Evolutionary conservation across 2,888 invertebrate species (phyloP), one percentile per base, ranked within the genome.

Genomic region (Calameuta idolon): DNA sequence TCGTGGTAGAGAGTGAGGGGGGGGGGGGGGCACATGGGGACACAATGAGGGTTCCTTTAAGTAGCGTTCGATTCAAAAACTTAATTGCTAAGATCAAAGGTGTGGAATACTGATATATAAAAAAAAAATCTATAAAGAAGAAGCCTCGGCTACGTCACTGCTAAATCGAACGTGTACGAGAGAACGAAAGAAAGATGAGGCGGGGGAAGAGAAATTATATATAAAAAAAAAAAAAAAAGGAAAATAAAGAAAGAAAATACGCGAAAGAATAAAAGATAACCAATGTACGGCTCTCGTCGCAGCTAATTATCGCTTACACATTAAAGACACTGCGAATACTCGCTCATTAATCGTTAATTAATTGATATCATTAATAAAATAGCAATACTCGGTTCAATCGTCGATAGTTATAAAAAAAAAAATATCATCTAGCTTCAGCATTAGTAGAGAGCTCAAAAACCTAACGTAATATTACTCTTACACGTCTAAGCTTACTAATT

Each of bases 41-140:
- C 23, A 23, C 23, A 23, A 55, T 33, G 79, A 81, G 81, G 84
- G 78, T 79, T 82, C 78, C 55, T 76, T 82, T 90, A 90, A 90
- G 89, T 89, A 90, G 85, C 82, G 80, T 85, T 87, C 81, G 80
- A 35, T 83, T 86, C 87, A 86, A 83, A 82, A 84, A 85, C 86
- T 89, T 89, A 89, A 80, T 76, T 81, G 78, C 89, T 90, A 90
- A 88, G 88, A 87, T 87, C 87, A 88, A 88, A 87, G 87, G 86
- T 87, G 85, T 90, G 88, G 90, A 91, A 91, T 91, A 91, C 91
- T 91, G 91, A 90, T 90, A 88, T 88, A 86, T 86, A 86, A 85
- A 85, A 81, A 87, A 87, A 77, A 82, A 84, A 81, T 85, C 87
- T 88, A 89, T 87, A 87, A 86, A 80, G 87, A 90, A 80, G 87